Conservation (phyloP, 2,888 invertebrate species). For the Periphyllus acericola region DNA sequence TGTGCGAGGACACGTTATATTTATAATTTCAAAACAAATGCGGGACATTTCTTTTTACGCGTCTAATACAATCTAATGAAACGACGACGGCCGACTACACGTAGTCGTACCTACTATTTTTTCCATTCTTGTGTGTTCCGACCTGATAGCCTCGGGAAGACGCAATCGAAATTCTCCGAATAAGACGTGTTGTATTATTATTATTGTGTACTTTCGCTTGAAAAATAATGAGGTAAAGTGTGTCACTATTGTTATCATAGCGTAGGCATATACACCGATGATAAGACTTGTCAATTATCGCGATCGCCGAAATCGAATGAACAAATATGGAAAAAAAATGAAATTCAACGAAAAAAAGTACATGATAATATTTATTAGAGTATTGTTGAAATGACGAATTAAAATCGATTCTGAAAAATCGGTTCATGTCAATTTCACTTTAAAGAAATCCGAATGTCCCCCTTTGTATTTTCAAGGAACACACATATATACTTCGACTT, state of each 20-base stretch:
- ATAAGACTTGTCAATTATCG: neutral
- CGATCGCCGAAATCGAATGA: no score
- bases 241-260: no score
- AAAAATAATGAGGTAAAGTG: neutral
- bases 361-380: no score
- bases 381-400: no score
- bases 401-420: no score
- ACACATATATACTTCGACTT: no score
- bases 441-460: no score
- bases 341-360: no score
- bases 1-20: neutral
- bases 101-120: neutral
- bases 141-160: neutral
- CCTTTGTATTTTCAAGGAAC: no score
- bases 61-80: slow-evolving; percentile 10
- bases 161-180: neutral
- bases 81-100: neutral
- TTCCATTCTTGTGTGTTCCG: neutral
- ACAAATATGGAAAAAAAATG: no score
- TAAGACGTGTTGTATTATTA: neutral
- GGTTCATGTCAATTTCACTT: no score
- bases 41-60: neutral
- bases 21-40: slow-evolving; percentile 15
- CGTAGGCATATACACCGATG: neutral
- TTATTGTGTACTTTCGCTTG: neutral